phyloP scores from a whole-genome alignment of 2,888 invertebrate genomes.

The Phortica okadai region DNA sequence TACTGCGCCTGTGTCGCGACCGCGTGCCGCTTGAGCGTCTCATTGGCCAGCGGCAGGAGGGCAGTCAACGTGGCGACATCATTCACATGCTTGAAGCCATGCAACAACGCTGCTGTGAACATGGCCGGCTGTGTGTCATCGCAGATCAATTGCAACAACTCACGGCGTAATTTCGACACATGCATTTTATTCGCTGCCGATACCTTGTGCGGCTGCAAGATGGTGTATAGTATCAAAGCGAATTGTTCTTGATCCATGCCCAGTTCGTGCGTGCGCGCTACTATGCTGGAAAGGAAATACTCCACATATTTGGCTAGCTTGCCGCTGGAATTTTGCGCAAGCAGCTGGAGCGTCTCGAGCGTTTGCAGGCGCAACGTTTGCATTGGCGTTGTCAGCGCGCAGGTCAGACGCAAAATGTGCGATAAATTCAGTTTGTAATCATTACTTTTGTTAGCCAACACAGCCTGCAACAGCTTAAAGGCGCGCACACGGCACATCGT shows the following conservation, averaged over 20 bases:
- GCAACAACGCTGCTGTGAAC: conserved; percentile 57
- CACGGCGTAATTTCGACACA: conserved; percentile 56
- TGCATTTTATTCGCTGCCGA: conserved; percentile 59
- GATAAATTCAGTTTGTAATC: conserved; percentile 47
- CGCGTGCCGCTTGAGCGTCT: background rate
- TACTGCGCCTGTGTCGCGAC: conserved; percentile 41
- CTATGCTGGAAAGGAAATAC: conserved; percentile 73
- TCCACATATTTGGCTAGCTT: conserved; percentile 56
- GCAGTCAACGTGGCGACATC: conserved; percentile 55
- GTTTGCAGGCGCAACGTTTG: conserved; percentile 79
- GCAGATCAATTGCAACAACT: conserved; percentile 52
- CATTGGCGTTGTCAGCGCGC: conserved; percentile 80
- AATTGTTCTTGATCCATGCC: conserved; percentile 83
- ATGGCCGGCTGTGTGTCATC: conserved; percentile 51
- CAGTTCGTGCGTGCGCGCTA: conserved; percentile 79
- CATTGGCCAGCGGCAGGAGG: conserved; percentile 58
- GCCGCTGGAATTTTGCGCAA: conserved; percentile 37
- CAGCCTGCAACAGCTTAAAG: conserved; percentile 70
- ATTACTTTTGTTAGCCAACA: conserved; percentile 17
- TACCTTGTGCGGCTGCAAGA: conserved; percentile 73
- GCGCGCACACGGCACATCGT: conserved; percentile 76
- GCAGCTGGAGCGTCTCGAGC: conserved; percentile 77
- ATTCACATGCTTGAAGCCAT: conserved; percentile 66
- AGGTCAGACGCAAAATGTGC: conserved; percentile 67
- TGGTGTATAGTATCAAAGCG: conserved; percentile 80